Conservation (phyloP, 2,797 vertebrate genomes). For the Echeneis naucrates region DNA sequence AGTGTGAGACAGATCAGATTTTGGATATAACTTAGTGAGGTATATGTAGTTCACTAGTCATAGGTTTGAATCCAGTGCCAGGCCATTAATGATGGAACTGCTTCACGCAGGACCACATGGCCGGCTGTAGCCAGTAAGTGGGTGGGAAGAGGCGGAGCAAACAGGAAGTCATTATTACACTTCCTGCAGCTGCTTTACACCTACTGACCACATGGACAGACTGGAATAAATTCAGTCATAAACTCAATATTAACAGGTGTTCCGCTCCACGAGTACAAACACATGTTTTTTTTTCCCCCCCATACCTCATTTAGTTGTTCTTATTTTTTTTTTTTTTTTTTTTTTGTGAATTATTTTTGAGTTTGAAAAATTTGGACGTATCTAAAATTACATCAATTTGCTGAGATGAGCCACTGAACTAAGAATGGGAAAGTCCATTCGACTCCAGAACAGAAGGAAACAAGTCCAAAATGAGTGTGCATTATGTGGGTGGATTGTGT, state of each 20-base stretch:
- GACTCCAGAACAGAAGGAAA: conserved; percentile 69
- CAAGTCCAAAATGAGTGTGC: conserved; percentile 63
- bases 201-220: conserved; percentile 79
- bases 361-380: conserved; percentile 60
- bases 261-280: conserved; percentile 54
- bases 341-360: conserved; percentile 53
- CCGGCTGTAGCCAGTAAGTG: conserved; percentile 73
- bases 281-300: conserved; percentile 35
- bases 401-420: conserved; percentile 56
- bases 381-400: conserved; percentile 52
- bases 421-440: conserved; percentile 71
- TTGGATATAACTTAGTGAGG: neutral
- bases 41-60: conserved; percentile 30
- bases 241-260: conserved; percentile 76
- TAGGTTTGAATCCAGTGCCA: conserved; percentile 40
- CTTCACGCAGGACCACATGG: conserved; percentile 68
- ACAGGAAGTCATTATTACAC: conserved; percentile 80
- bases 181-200: conserved; percentile 84
- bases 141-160: conserved; percentile 71
- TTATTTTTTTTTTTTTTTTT: neutral
- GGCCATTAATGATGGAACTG: conserved; percentile 57
- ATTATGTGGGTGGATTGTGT: conserved; percentile 61
- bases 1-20: conserved; percentile 14
- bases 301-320: conserved; percentile 29
- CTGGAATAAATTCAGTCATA: conserved; percentile 65